Base-by-base conservation (phyloP, 2,888 invertebrate genomes). In the Oscheius sp. region DNA sequence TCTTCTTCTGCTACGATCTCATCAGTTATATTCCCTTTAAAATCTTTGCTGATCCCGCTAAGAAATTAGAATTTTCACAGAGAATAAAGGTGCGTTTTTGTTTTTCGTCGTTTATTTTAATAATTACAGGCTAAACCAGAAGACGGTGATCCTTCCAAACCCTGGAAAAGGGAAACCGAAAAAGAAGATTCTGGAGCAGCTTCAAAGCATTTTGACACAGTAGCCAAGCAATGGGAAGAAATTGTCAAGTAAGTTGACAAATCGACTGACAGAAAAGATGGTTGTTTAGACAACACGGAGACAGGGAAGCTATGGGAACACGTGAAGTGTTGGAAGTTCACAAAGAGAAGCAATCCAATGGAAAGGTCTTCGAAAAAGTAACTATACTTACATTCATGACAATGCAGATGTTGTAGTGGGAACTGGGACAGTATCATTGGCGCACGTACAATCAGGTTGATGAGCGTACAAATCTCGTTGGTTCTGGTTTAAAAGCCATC, bases 351-450 rank as follows among this genome's bases (percentile, higher is more conserved):
- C 97, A 98, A 89, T 93, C 94, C 0, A 96, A 96, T 88, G 98
- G 98, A 61, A 92, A 95, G 80, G 92, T 96, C 64, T 98, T 98
- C 89, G 96, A 96, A 90, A 98, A 98, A 93, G 94, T 94, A 16
- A 16, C 29, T 16, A n/a, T 16, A 21, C 18, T 23, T 12, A n/a
- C n/a, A n/a, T 69, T 1, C 29, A 46, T 53, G n/a, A n/a, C 13
- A 41, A 66, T 7, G 18, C 27, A 29, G 13, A n/a, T 25, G 16
- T 77, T 84, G 63, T 29, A 83, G 76, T 81, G 86, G 76, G 78
- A 81, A 45, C 81, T 87, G 74, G 87, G 87, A 56, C 74, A 82
- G n/a, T 87, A 87, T 72, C 76, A 78, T 53, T 87, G 81, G 80
- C 72, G 82, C 71, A 80, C 78, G 53, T 87, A 78, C 71, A 71